Base-by-base conservation (phyloP, 2,888 invertebrate genomes). In the Euclidia mi region DNA sequence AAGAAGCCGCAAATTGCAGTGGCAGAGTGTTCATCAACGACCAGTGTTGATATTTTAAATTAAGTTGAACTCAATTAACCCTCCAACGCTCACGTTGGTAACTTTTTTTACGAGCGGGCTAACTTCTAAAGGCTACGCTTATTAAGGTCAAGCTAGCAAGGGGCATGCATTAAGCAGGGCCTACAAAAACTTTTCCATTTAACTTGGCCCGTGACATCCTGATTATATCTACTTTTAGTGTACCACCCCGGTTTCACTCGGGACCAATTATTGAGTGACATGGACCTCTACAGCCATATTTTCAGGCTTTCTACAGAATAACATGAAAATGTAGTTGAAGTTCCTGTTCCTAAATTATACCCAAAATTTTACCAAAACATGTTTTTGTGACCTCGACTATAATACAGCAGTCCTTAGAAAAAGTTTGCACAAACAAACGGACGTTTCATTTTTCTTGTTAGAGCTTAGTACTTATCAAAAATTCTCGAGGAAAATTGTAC, bases 151-250 rank as follows among this genome's bases (percentile, higher is more conserved):
- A 76, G 65, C 70, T 71, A 61, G 81, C 81, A 75, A 78, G 83
- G 84, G 86, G 81, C 82, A 82, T 82, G 84, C 82, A 85, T 88
- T 85, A 87, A 87, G 81, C 80, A 83, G 64, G 57, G 69, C 76
- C 77, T 62, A 70, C 79, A 73, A 76, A 82, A 92, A 92, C 89
- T 91, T 91, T 92, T 87, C 88, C 89, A 90, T 92, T 91, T 89
- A 91, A 91, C 88, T 91, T 88, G 50, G 79, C 66, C 77, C 86
- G 79, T 89, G 86, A 86, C 80, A 80, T 79, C 76, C 77, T 82
- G 86, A 88, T 90, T 87, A 89, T 82, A 83, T 81, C 79, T 81
- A 80, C 82, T 79, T 78, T 76, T 72, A 57, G 60, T 60, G 60
- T 46, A 64, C 58, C 49, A 9, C 28, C 59, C 58, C 55, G 62